Percentiles rank a stretch among this genome's conserved stretches.
Evolutionary conservation across 2,113 vertebrate genomes (phyloP).

Genomic region (Atlantisia rogersi): DNA sequence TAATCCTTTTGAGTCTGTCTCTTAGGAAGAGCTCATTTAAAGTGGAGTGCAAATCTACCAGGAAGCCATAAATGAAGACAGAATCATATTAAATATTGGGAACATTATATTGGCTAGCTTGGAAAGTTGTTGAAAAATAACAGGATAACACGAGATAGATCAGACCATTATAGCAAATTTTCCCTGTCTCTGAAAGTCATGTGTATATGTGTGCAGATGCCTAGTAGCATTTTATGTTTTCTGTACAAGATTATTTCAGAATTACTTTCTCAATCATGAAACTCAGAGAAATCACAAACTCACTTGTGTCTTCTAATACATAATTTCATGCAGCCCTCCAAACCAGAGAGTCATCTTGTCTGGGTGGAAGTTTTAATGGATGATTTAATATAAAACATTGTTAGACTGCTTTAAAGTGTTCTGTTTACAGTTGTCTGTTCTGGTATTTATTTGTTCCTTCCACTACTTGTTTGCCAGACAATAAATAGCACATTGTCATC

Average conservation of each 20-base stretch:
- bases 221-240: not conserved
- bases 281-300: conserved; percentile 3
- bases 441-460: conserved; percentile 28
- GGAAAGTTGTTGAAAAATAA: conserved; percentile 52
- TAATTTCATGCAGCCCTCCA: not conserved
- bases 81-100: conserved; percentile 45
- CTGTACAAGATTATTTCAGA: not conserved
- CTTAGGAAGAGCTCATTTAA: conserved; percentile 66
- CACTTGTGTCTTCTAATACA: not conserved
- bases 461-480: not conserved
- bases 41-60: conserved; percentile 9
- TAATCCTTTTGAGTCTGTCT: conserved; percentile 52
- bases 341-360: not conserved
- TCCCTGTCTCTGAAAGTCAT: not conserved
- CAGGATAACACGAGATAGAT: not conserved
- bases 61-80: conserved; percentile 53
- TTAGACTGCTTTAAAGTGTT: conserved; percentile 6
- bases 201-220: not conserved
- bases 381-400: conserved; percentile 23
- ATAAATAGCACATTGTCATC: conserved; percentile 28
- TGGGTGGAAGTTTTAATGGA: not conserved
- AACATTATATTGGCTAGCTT: not conserved
- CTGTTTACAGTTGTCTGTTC: conserved; percentile 16
- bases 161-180: not conserved
- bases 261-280: conserved; percentile 10